These are phyloP conservation scores for Watsonalla binaria DNA, from an alignment of 2,888 invertebrate genomes.

Conservation along the genomic window DNA sequence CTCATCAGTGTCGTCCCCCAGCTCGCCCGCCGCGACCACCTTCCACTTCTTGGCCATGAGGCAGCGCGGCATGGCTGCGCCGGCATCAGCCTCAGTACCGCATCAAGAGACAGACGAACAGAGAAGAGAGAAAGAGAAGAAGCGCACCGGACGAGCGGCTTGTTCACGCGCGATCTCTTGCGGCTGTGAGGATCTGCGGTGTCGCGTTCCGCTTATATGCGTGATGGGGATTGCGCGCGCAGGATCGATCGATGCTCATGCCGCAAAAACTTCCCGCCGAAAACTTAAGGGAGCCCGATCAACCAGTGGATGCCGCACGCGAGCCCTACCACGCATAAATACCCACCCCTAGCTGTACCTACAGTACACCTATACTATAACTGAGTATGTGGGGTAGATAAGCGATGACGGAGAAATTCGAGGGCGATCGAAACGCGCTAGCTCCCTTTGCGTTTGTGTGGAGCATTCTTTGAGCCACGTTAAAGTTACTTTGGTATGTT, in stretches of 20 bases:
- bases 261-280: constrained; percentile 53
- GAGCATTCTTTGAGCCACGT: background rate
- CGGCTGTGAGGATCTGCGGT: constrained; percentile 71
- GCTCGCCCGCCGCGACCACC: constrained; percentile 80
- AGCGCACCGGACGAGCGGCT: constrained; percentile 76
- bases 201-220: constrained; percentile 70
- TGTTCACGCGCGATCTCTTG: constrained; percentile 78
- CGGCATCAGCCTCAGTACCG: constrained; percentile 76
- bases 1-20: constrained; percentile 83
- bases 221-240: constrained; percentile 66
- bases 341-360: background rate
- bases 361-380: background rate
- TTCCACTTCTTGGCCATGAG: constrained; percentile 98
- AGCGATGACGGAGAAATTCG: background rate
- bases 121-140: constrained; percentile 76
- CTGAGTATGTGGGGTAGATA: background rate
- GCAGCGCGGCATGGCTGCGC: constrained; percentile 93
- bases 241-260: constrained; percentile 62
- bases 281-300: constrained; percentile 54
- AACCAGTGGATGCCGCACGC: constrained; percentile 57
- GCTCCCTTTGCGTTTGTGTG: background rate
- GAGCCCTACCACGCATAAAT: constrained; percentile 7
- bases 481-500: background rate
- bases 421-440: constrained; percentile 1
- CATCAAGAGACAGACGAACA: constrained; percentile 75